These are phyloP conservation scores for Eurystomus glaucurus DNA, from an alignment of 2,797 vertebrate genomes.

Conservation along the genomic window DNA sequence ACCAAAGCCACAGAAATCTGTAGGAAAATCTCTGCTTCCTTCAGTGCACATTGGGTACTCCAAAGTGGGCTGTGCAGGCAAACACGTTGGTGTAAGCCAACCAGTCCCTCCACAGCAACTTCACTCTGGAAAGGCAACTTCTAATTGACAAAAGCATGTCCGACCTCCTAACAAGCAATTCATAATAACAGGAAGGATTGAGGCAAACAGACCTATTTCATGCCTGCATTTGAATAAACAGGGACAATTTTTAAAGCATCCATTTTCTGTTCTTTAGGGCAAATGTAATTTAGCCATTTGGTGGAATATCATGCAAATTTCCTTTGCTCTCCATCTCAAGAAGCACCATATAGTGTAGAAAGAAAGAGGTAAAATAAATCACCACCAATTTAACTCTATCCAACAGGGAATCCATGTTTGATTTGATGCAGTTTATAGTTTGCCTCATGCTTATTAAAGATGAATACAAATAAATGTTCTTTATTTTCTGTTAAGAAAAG, in stretches of 20 bases:
- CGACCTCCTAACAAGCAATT: neutral
- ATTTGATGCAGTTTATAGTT: neutral
- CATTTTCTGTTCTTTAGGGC: neutral
- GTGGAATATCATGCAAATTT: neutral
- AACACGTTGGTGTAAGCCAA: neutral
- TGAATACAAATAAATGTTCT: neutral
- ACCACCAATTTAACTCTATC: neutral
- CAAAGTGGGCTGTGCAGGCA: neutral
- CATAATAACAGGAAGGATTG: neutral
- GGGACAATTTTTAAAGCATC: neutral
- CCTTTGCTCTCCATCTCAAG: neutral
- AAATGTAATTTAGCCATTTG: neutral
- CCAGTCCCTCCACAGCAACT: neutral
- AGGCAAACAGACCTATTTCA: neutral
- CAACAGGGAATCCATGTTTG: neutral
- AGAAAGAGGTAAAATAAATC: neutral
- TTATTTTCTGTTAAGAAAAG: neutral
- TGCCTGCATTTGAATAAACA: neutral
- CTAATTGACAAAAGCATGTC: neutral
- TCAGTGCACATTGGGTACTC: fast-evolving
- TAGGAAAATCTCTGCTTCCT: neutral
- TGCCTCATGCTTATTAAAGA: neutral
- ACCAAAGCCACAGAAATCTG: neutral
- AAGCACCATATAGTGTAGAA: neutral
- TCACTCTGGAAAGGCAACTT: neutral